These are phyloP conservation scores for Toxostoma redivivum DNA, from an alignment of 2,113 vertebrate species.

Conservation along the genomic window DNA sequence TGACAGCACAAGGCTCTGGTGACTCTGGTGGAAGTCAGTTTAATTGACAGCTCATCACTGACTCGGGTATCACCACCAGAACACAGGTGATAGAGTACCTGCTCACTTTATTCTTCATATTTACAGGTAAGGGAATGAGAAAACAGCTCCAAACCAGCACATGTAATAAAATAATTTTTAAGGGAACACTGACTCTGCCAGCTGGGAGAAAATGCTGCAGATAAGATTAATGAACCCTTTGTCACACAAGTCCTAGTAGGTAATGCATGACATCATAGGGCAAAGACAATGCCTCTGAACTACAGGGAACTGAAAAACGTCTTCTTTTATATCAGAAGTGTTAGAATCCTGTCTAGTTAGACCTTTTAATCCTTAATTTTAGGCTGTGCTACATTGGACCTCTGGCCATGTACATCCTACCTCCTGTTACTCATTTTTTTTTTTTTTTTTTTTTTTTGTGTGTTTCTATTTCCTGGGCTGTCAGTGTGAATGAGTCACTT, in stretches of 20 bases:
- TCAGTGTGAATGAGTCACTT: slow-evolving; percentile 26
- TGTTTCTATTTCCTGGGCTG: not conserved
- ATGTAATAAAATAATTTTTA: not conserved
- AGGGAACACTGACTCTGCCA: not conserved
- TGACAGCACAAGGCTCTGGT: not conserved
- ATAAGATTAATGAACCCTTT: not conserved
- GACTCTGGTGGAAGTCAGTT: not conserved
- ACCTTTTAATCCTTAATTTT: not conserved
- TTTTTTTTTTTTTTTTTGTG: no score
- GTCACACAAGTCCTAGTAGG: no score
- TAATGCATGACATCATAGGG: not conserved
- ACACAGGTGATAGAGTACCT: not conserved
- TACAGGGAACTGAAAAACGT: not conserved
- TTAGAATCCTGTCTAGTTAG: not conserved
- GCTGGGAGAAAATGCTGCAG: not conserved
- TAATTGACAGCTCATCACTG: not conserved
- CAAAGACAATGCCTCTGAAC: not conserved
- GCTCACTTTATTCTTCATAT: not conserved
- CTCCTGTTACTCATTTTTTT: no score
- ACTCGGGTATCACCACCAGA: not conserved
- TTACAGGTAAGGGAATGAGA: not conserved
- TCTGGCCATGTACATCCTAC: not conserved
- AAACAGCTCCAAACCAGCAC: not conserved
- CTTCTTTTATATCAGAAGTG: not conserved
- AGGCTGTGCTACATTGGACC: not conserved